A percentile compares a stretch with the other conserved stretches of the same genome.
phyloP scores from a whole-genome alignment of 2,888 invertebrate genomes.

The Cataglyphis livida region DNA sequence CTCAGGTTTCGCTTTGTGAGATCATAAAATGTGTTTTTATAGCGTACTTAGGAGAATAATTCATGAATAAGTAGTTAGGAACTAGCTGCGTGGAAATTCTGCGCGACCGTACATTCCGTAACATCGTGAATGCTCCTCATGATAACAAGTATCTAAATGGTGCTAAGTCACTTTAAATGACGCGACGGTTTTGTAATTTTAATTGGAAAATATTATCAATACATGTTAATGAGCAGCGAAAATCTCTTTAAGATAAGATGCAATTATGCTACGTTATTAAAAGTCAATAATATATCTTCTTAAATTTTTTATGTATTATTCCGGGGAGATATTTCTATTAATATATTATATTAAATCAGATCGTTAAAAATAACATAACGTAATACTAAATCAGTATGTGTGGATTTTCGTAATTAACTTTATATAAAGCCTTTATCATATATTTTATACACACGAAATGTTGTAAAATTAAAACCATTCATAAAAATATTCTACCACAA shows the following conservation, averaged over 20 bases:
- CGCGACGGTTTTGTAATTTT: slow-evolving; percentile 26
- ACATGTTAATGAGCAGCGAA: background rate
- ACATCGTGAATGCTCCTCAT: slow-evolving; percentile 51
- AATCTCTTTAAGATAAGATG: background rate
- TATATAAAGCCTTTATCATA: background rate
- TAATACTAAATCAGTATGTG: background rate
- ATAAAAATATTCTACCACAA: slow-evolving; percentile 21
- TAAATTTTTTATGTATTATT: background rate
- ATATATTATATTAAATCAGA: background rate
- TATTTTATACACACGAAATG: background rate
- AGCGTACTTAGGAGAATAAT: slow-evolving; percentile 52
- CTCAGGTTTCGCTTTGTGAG: background rate
- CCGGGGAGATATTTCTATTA: background rate
- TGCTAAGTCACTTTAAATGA: slow-evolving; percentile 56
- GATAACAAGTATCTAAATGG: slow-evolving; percentile 64
- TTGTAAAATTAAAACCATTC: background rate
- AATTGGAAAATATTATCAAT: slow-evolving; percentile 5
- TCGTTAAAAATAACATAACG: slow-evolving; percentile 13
- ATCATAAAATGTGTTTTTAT: slow-evolving; percentile 47
- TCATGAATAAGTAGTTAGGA: slow-evolving; percentile 57
- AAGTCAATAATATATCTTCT: background rate
- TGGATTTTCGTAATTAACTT: background rate
- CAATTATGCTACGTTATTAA: background rate
- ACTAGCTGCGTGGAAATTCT: slow-evolving; percentile 56
- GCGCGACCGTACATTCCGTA: slow-evolving; percentile 32